phyloP scores from a whole-genome alignment of 1,140 invertebrate genomes.

The Drosophila sucinea region DNA sequence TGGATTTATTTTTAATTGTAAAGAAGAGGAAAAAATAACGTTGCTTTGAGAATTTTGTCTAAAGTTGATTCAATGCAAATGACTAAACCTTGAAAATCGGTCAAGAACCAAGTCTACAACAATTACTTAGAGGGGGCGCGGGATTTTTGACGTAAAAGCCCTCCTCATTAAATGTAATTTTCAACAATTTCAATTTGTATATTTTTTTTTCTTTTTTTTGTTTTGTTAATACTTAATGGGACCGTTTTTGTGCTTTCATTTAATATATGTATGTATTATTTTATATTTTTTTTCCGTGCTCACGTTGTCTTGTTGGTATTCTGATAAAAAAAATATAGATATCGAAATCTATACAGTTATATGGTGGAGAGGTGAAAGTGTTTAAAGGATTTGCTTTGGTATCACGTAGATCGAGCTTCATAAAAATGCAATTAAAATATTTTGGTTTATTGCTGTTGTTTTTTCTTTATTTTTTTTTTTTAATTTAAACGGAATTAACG shows the following conservation, averaged over 20 bases:
- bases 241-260: slow-evolving; percentile 19
- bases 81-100: slow-evolving; percentile 58
- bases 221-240: not conserved
- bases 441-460: slow-evolving; percentile 16
- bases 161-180: slow-evolving; percentile 64
- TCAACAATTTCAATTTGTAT: slow-evolving; percentile 29
- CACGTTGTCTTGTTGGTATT: slow-evolving; percentile 1
- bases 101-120: slow-evolving; percentile 32
- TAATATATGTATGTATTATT: not conserved
- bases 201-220: slow-evolving; percentile 20
- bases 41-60: slow-evolving; percentile 22
- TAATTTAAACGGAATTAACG: slow-evolving; percentile 13
- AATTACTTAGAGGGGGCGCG: slow-evolving; percentile 25
- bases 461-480: not conserved
- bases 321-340: not conserved
- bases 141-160: slow-evolving; percentile 15
- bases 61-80: slow-evolving; percentile 67
- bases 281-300: not conserved
- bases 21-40: slow-evolving; percentile 23
- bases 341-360: not conserved
- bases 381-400: slow-evolving; percentile 32
- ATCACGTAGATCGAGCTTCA: slow-evolving; percentile 46
- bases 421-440: slow-evolving; percentile 40
- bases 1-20: slow-evolving; percentile 32
- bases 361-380: slow-evolving; percentile 31